Conservation (phyloP, 2,888 invertebrate genomes). For the Anarsia innoxiella region DNA sequence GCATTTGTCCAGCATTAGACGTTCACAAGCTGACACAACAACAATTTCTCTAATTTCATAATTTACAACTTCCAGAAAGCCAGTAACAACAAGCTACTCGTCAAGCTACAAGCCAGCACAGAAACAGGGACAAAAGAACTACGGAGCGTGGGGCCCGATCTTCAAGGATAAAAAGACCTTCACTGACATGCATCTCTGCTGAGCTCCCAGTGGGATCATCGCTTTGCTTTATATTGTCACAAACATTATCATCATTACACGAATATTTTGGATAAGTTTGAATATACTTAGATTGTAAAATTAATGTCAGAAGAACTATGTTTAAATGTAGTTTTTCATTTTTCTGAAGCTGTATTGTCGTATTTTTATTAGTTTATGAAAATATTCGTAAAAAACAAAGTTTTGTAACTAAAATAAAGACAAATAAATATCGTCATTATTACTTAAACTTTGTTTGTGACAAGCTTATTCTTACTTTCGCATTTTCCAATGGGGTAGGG, state of each 20-base stretch:
- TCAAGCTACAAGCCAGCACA: constrained; percentile 48
- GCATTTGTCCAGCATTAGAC: no score
- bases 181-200: constrained; percentile 81
- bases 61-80: constrained; percentile 51
- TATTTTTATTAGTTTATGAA: no score
- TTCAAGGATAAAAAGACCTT: constrained; percentile 85
- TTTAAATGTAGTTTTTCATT: no score
- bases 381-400: no score
- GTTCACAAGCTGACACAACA: no score
- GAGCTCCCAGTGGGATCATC: constrained; percentile 37
- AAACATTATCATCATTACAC: constrained; percentile 34
- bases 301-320: no score
- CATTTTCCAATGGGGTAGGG: constrained; percentile 27
- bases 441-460: constrained; percentile 25
- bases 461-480: constrained; percentile 22
- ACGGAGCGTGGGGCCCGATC: constrained; percentile 82
- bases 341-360: no score
- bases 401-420: no score
- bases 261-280: no score
- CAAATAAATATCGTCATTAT: constrained; percentile 19
- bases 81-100: constrained; percentile 30
- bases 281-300: no score
- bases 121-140: constrained; percentile 59
- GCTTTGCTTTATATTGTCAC: constrained; percentile 17
- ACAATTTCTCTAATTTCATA: no score